Base-by-base conservation (phyloP, 53 echinoderm and acorn worm species). In the Actinopyga echinites region DNA sequence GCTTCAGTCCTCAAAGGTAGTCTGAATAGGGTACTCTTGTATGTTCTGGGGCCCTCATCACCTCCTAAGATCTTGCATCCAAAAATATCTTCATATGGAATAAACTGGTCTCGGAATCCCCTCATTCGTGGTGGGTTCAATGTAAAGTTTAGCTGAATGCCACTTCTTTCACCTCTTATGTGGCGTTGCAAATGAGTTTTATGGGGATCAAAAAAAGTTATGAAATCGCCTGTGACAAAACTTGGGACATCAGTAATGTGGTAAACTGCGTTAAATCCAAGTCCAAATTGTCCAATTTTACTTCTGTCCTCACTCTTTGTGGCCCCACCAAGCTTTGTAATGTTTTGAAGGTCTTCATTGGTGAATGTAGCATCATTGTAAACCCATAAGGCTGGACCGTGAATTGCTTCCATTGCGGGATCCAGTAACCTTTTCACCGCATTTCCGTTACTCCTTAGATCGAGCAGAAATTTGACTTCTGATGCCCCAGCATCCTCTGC, bases 211-310 rank as follows among this genome's bases (percentile, higher is more conserved):
- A 93, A 96, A 40, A 91, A 89, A 32, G 87, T 79, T 1, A 96
- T 54, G 21, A 83, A 86, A 0, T 90, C 79, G 19, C 91, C 86
- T 40, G 91, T 93, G 32, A 96, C 88, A 30, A 96, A 83, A 74
- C 92, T 89, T 17, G 96, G 96, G 1, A 93, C 92, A 71, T 96
- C 96, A 30, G 96, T 96, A 1, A 96, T 66, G 65, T 90, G 93
- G 78, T 96, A 96, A 4, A 96, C 96, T 15, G 96, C 91, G 22
- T 92, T 96, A 56, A 96, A 96, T 25, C 96, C 96, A 9, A 89
- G 82, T 8, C 96, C 96, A 85, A 96, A 96, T 58, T 87, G 69
- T 69, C 96, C 96, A 56, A 96, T 86, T 67, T 96, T 96, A 22
- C 90, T 84, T 26, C 83, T 11, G 28, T 96, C 62, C 33, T 80